These are phyloP conservation scores for Solea senegalensis DNA, from an alignment of 2,113 vertebrate species.

Conservation along the genomic window DNA sequence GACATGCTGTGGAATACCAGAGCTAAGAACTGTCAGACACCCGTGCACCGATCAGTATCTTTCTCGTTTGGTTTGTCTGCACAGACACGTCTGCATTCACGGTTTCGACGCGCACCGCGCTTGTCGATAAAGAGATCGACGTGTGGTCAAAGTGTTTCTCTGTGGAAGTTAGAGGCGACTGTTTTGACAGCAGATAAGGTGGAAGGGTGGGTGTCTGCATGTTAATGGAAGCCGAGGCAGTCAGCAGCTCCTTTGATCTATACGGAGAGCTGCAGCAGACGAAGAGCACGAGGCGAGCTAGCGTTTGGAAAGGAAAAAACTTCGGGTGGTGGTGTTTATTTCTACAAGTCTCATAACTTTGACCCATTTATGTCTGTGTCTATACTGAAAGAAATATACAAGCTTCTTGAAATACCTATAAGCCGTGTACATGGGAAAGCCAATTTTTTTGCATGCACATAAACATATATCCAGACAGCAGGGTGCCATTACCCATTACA, in stretches of 20 bases:
- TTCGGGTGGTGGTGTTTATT: conserved; percentile 38
- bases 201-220: conserved; percentile 55
- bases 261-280: conserved; percentile 24
- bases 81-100: neutral
- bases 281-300: conserved; percentile 33
- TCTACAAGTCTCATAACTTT: conserved; percentile 10
- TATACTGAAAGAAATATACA: neutral
- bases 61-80: neutral
- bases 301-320: conserved; percentile 18
- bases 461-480: conserved; percentile 4
- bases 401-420: neutral
- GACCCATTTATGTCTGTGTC: conserved; percentile 26
- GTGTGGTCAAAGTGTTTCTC: conserved; percentile 59
- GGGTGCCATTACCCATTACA: conserved; percentile 4
- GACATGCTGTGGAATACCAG: too few species aligned
- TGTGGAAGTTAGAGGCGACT: conserved; percentile 56
- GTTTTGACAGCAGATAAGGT: conserved; percentile 67
- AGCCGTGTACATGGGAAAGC: neutral
- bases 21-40: conserved; percentile 58
- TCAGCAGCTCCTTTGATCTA: conserved; percentile 53
- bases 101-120: conserved; percentile 45
- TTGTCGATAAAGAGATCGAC: conserved; percentile 65
- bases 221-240: conserved; percentile 50
- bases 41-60: conserved; percentile 23
- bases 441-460: neutral